Percentiles rank a stretch among this genome's conserved stretches.
Evolutionary conservation across 2,113 vertebrate genomes (phyloP).

Genomic region (Origma solitaria): DNA sequence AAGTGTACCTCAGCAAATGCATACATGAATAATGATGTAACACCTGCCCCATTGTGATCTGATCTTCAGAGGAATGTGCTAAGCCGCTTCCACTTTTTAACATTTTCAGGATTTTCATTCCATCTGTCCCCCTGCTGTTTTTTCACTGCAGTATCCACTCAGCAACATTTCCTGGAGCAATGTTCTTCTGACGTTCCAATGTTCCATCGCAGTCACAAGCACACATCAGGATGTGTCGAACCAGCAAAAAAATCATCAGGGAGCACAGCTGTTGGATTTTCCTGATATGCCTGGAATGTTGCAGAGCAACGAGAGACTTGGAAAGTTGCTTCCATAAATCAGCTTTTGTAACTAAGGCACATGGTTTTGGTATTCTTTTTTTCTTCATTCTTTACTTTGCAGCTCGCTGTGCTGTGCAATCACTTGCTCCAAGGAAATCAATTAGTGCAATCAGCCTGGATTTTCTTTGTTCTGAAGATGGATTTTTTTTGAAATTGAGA

Average conservation of each 20-base stretch:
- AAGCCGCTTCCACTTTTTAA: background rate
- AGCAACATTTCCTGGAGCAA: background rate
- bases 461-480: conserved; percentile 7
- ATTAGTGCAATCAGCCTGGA: conserved; percentile 22
- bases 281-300: background rate
- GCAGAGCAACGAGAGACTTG: background rate
- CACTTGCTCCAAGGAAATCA: conserved; percentile 21
- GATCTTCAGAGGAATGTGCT: background rate
- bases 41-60: background rate
- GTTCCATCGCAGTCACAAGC: background rate
- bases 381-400: background rate
- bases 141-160: background rate
- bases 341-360: background rate
- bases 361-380: background rate
- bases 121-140: background rate
- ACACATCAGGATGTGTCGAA: background rate
- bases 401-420: background rate
- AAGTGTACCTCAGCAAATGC: background rate
- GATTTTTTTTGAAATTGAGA: background rate
- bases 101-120: background rate
- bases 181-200: background rate
- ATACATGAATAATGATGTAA: background rate
- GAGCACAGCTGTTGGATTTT: conserved; percentile 32
- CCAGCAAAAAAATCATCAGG: conserved; percentile 25
- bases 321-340: conserved; percentile 18